Evolutionary conservation across 2,113 vertebrate species (phyloP).

Genomic region (Rhegmatorhina hoffmannsi): DNA sequence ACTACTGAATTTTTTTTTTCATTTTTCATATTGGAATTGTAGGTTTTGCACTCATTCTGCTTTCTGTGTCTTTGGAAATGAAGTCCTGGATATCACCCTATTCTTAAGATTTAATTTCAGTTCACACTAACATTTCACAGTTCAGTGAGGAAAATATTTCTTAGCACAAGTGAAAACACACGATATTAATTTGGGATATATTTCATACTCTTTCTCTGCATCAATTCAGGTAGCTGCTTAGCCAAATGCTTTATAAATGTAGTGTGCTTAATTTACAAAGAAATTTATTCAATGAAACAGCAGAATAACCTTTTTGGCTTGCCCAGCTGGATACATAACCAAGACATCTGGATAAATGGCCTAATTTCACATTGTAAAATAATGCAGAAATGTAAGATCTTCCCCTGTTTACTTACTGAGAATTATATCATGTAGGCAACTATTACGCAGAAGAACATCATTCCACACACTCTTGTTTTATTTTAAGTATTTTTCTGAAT

Average conservation of each 20-base stretch:
- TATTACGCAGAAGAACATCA: background rate
- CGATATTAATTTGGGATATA: background rate
- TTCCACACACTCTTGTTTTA: background rate
- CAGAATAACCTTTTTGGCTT: constrained; percentile 44
- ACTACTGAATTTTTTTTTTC: background rate
- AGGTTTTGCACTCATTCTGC: background rate
- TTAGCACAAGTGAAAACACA: background rate
- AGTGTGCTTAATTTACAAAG: constrained; percentile 36
- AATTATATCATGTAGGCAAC: background rate
- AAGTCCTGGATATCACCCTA: background rate
- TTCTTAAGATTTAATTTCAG: background rate
- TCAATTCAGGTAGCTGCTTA: constrained; percentile 35
- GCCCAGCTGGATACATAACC: constrained; percentile 2
- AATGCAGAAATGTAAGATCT: background rate
- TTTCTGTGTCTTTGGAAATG: background rate
- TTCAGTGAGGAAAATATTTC: constrained; percentile 23
- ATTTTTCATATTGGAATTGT: background rate
- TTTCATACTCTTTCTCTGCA: constrained; percentile 22
- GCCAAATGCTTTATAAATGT: constrained; percentile 36
- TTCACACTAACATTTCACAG: background rate
- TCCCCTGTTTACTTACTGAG: background rate
- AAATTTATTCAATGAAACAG: constrained; percentile 46
- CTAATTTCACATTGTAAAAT: constrained; percentile 44
- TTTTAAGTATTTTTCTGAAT: constrained; percentile 3
- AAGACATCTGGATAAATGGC: constrained; percentile 63